These are phyloP conservation scores for Micropoecilia bifurca DNA, from an alignment of 2,797 vertebrate genomes.

Conservation along the genomic window DNA sequence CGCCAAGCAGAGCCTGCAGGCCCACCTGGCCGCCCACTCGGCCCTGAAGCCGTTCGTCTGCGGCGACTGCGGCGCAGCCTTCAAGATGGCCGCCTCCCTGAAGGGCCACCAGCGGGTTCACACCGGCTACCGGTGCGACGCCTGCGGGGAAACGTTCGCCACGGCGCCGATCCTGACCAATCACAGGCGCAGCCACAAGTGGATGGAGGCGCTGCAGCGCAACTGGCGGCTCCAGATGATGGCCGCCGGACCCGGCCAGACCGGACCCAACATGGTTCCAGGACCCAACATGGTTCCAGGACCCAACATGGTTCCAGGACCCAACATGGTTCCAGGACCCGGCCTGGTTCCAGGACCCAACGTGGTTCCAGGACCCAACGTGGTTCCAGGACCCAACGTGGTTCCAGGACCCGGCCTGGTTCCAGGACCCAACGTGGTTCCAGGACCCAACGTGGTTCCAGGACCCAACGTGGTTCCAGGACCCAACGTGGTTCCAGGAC, in stretches of 20 bases:
- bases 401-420: no score
- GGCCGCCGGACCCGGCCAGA: not conserved
- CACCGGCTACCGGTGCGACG: not conserved
- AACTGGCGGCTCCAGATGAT: not conserved
- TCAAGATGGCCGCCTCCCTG: not conserved
- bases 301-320: no score
- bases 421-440: no score
- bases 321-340: not conserved
- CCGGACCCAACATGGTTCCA: no score
- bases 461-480: not conserved
- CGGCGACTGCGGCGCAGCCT: not conserved
- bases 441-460: no score
- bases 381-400: no score
- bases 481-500: not conserved
- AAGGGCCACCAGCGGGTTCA: not conserved
- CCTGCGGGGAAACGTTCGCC: not conserved
- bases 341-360: no score
- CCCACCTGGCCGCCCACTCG: not conserved
- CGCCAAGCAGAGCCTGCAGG: rapidly evolving
- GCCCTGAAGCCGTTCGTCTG: not conserved
- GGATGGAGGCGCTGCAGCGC: not conserved
- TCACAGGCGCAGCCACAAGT: slow-evolving; percentile 3
- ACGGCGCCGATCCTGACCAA: not conserved
- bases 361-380: no score
- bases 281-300: no score